Conservation (phyloP, 2,797 vertebrate species). For the Lagorchestes hirsutus region DNA sequence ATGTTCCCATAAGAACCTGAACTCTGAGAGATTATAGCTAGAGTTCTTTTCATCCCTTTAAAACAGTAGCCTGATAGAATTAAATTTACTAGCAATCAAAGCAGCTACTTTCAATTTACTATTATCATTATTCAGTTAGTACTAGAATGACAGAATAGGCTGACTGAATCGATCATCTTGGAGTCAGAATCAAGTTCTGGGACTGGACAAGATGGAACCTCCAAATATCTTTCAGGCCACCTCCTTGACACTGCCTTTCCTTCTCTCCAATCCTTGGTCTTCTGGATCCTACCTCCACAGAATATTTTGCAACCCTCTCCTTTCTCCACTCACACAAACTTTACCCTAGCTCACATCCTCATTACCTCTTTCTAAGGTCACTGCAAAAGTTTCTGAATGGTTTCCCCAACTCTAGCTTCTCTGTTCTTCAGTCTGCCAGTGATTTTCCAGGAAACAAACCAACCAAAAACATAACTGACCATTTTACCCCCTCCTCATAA, state of each 20-base stretch:
- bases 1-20: not conserved
- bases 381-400: not conserved
- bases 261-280: not conserved
- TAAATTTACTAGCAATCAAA: not conserved
- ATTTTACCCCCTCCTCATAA: not conserved
- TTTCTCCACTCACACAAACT: not conserved
- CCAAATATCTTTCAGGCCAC: not conserved
- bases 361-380: not conserved
- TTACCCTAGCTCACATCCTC: not conserved
- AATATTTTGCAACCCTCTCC: not conserved
- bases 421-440: not conserved
- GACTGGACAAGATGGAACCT: not conserved
- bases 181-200: not conserved
- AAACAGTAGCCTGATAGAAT: not conserved
- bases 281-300: not conserved
- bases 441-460: not conserved
- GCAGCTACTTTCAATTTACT: not conserved
- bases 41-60: not conserved
- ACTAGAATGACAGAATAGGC: not conserved
- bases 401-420: not conserved
- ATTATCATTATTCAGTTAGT: not conserved
- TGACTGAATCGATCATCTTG: not conserved
- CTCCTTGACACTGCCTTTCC: not conserved
- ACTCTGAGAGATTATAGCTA: not conserved
- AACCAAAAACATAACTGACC: not conserved